phyloP scores from a whole-genome alignment of 2,113 vertebrate genomes.

The Jaculus jaculus region DNA sequence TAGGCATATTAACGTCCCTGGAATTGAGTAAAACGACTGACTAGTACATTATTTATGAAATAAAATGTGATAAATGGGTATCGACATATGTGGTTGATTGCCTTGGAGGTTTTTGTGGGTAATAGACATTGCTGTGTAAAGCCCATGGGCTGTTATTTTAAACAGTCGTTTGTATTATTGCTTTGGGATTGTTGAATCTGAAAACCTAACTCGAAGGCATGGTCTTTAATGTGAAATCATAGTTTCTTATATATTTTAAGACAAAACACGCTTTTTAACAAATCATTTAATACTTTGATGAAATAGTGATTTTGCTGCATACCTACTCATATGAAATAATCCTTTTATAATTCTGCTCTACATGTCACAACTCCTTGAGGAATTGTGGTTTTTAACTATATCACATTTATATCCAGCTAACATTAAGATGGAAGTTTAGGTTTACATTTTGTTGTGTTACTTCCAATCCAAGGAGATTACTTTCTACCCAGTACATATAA shows the following conservation, averaged over 20 bases:
- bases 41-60: constrained; percentile 5
- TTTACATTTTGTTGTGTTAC: constrained; percentile 24
- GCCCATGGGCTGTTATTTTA: not conserved
- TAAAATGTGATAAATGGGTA: not conserved
- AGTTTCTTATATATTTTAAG: constrained; percentile 59
- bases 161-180: constrained; percentile 41
- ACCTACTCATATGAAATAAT: not conserved
- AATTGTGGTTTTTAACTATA: not conserved
- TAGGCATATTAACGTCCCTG: not conserved
- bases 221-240: constrained; percentile 23
- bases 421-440: not conserved
- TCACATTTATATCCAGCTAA: not conserved
- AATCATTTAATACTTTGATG: constrained; percentile 31
- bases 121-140: not conserved
- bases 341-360: not conserved
- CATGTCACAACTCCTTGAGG: not conserved
- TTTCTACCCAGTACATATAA: not conserved
- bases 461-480: constrained; percentile 40
- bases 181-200: constrained; percentile 44
- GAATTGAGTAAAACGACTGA: not conserved
- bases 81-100: not conserved
- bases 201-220: constrained; percentile 9
- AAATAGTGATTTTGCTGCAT: not conserved
- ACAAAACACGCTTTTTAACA: not conserved
- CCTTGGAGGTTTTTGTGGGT: constrained; percentile 45